Evolutionary conservation across 2,888 invertebrate species (phyloP), one percentile per base, ranked within the genome.

Genomic region (Drosophila yooni): DNA sequence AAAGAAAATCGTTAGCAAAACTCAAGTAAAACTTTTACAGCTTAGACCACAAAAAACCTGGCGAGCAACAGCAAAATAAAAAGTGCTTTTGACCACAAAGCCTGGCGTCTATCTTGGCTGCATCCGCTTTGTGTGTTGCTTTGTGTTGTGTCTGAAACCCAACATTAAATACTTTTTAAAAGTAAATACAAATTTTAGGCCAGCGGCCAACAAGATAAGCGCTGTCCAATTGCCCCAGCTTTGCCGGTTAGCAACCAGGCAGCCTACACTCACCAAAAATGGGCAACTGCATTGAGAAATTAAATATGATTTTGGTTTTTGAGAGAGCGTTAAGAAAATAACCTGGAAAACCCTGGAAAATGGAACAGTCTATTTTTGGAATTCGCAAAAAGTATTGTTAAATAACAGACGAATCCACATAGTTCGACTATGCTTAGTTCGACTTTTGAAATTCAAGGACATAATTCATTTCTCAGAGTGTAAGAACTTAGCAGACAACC

Each of bases 161-260:
- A 74, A 70, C 69, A 76, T 72, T 79, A 77, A 85, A 89, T 82
- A 75, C 75, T 64, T 82, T 81, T 73, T 63, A 74, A 86, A 83
- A 80, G 87, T 80, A 88, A 83, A 83, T 86, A 83, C 73, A 80
- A 74, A 79, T 75, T 79, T 66, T 29, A 29, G 61, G 86, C 50
- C 67, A 70, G 70, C 48, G 72, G 62, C 61, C 88, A 79, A 69
- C 71, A 54, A 88, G 83, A 83, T 83, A 83, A 83, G 86, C 83
- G 71, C 67, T 40, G 53, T 57, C 59, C 69, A 76, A 79, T 68
- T 70, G 52, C 63, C 53, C 57, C 53, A 74, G 64, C 48, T 58
- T 40, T 27, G 52, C 33, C 29, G 11, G 40, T 43, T 57, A 10
- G 21, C 21, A 57, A 31, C 31, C 21, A 29, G 5, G 10, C 29